Conservation (phyloP, 2,113 vertebrate species). For the Neolamprologus longior region DNA sequence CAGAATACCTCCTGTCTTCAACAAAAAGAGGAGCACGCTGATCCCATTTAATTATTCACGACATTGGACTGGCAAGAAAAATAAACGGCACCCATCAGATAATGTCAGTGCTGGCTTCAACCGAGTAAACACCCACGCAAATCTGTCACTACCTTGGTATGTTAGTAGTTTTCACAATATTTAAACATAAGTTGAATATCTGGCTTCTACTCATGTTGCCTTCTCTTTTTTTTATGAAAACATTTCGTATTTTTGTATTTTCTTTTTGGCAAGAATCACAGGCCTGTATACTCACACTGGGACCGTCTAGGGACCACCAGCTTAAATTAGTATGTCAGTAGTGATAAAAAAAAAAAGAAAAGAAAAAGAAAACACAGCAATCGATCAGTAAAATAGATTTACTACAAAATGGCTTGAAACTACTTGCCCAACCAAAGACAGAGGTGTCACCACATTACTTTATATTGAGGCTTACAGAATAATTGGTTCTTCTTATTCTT, state of each 20-base stretch:
- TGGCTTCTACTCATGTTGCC: neutral
- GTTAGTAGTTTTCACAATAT: neutral
- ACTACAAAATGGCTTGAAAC: neutral
- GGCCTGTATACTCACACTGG: neutral
- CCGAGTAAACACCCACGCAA: constrained; percentile 55
- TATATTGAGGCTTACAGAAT: neutral
- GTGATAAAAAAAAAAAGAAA: neutral
- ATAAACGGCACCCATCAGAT: constrained; percentile 43
- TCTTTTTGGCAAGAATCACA: neutral
- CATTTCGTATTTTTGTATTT: neutral
- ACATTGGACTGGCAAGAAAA: constrained; percentile 26
- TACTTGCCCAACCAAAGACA: neutral
- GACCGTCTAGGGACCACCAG: neutral
- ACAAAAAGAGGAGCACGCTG: constrained; percentile 34
- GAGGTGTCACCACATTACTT: neutral
- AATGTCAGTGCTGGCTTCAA: constrained; percentile 35
- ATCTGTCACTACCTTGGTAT: constrained; percentile 36
- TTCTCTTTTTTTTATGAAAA: neutral
- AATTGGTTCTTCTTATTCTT: neutral
- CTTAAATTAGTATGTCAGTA: neutral
- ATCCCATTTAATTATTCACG: constrained; percentile 62
- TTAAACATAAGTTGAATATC: constrained; percentile 6
- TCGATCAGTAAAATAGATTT: neutral
- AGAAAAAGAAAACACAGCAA: neutral
- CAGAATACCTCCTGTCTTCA: constrained; percentile 39